Evolutionary conservation across 2,888 invertebrate species (phyloP).

Genomic region (Agriopis aurantiaria): DNA sequence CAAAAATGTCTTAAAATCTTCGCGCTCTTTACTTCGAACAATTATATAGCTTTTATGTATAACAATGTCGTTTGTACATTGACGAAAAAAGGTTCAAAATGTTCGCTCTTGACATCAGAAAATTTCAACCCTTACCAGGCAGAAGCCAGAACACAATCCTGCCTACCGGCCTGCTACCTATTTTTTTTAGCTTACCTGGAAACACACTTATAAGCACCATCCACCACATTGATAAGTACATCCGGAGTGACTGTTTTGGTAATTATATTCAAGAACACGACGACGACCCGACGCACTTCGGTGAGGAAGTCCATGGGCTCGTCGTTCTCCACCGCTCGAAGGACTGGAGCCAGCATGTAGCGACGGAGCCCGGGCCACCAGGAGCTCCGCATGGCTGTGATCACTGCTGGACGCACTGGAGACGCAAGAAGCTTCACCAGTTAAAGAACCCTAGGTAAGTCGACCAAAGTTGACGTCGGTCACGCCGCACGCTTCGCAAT

Average conservation of each 20-base stretch:
- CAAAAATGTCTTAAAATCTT: no score
- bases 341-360: constrained; percentile 87
- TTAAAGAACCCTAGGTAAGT: not conserved
- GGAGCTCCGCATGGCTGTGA: constrained; percentile 59
- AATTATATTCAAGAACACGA: constrained; percentile 88
- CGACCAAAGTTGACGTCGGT: not conserved
- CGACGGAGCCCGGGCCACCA: constrained; percentile 79
- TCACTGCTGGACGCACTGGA: constrained; percentile 66
- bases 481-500: no score
- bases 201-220: constrained; percentile 78
- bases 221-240: constrained; percentile 79
- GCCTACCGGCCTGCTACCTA: not conserved
- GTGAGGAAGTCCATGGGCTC: constrained; percentile 91
- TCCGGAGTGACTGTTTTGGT: constrained; percentile 69
- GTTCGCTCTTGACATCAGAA: no score
- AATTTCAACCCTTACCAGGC: no score
- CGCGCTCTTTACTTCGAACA: no score
- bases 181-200: constrained; percentile 52
- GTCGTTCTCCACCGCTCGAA: constrained; percentile 87
- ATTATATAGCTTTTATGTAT: no score
- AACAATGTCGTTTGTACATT: no score
- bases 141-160: no score
- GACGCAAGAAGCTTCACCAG: not conserved
- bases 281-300: constrained; percentile 90
- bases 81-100: no score